Conservation (phyloP, 2,888 invertebrate genomes). For the Oscheius sp. region DNA sequence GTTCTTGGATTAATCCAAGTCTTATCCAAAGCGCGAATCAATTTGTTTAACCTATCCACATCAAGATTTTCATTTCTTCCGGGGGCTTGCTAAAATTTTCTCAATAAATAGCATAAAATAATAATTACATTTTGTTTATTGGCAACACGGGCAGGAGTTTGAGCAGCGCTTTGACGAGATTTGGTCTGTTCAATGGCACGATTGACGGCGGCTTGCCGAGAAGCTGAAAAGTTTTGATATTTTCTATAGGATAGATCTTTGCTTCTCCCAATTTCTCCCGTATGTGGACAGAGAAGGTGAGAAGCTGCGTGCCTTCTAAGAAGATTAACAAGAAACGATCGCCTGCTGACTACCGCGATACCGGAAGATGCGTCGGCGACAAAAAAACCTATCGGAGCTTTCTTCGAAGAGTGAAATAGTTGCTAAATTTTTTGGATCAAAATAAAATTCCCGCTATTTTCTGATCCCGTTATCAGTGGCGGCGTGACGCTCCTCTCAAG, state of each 20-base stretch:
- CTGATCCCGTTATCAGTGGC: conserved; percentile 18
- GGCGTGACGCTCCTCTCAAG: conserved; percentile 29
- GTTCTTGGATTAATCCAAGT: conserved; percentile 64
- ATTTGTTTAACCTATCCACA: conserved; percentile 58
- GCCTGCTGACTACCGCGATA: conserved; percentile 19
- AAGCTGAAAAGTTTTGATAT: conserved; percentile 35
- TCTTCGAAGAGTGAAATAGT: not conserved
- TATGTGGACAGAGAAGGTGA: conserved; percentile 17
- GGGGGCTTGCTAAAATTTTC: conserved; percentile 32
- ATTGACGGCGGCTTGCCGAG: conserved; percentile 51
- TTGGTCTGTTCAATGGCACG: conserved; percentile 56
- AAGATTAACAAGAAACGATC: conserved; percentile 29
- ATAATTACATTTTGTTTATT: conserved; percentile 13
- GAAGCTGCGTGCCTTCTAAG: conserved; percentile 25
- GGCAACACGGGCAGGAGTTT: conserved; percentile 34
- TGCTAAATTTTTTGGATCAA: not conserved
- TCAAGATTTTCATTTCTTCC: conserved; percentile 58
- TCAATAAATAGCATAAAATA: too few species aligned
- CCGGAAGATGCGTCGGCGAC: conserved; percentile 15
- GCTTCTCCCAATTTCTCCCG: not conserved
- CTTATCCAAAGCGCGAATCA: conserved; percentile 61
- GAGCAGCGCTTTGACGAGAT: conserved; percentile 40
- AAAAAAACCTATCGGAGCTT: conserved; percentile 1
- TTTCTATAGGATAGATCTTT: not conserved
- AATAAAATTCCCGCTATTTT: not conserved